These are phyloP conservation scores for Otolemur garnettii DNA, from an alignment of 2,113 vertebrate species.

Conservation along the genomic window DNA sequence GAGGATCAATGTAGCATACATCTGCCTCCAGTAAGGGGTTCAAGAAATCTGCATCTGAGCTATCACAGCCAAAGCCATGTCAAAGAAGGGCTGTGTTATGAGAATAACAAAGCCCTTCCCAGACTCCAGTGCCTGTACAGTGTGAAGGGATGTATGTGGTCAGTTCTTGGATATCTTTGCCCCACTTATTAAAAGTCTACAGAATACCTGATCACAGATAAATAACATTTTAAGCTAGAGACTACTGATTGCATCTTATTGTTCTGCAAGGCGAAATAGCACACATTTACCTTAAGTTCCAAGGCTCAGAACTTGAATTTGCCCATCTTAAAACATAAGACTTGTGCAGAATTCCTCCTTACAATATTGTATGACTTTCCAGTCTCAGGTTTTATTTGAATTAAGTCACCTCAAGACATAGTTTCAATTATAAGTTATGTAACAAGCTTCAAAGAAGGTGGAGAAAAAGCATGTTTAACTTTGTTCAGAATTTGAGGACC, in stretches of 20 bases:
- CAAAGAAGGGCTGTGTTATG: neutral
- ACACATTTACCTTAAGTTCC: conserved; percentile 5
- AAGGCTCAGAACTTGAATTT: conserved; percentile 28
- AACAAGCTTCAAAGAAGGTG: neutral
- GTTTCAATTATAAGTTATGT: neutral
- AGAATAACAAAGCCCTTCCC: neutral
- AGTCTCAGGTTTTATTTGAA: conserved; percentile 43
- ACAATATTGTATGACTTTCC: conserved; percentile 34
- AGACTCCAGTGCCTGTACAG: neutral
- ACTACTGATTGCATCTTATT: neutral
- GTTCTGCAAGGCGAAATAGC: neutral
- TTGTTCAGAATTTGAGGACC: neutral
- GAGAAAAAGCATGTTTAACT: neutral
- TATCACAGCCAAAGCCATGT: neutral
- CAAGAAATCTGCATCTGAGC: neutral
- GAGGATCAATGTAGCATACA: conserved; percentile 13
- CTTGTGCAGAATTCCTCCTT: conserved; percentile 46
- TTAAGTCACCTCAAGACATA: conserved; percentile 34
- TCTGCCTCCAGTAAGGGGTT: conserved; percentile 63
- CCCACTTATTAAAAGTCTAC: neutral
- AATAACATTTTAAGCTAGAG: neutral
- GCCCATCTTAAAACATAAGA: neutral
- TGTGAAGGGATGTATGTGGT: neutral
- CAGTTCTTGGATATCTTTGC: neutral
- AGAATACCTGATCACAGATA: neutral